These are phyloP conservation scores for Cynocephalus volans DNA, from an alignment of 2,113 vertebrate species.

Conservation along the genomic window DNA sequence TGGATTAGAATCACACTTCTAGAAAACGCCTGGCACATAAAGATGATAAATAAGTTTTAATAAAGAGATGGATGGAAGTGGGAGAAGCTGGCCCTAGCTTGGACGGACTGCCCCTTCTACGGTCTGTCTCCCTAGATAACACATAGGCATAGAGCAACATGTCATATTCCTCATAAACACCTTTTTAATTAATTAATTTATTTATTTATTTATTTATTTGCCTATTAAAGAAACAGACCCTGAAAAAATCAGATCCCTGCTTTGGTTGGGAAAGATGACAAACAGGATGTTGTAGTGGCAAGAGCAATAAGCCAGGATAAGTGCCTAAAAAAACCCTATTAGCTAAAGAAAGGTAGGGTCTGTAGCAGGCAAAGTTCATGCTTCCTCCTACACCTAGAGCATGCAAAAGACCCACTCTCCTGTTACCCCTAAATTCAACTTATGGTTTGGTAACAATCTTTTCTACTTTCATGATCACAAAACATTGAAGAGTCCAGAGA, in stretches of 20 bases:
- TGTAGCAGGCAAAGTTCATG: background rate
- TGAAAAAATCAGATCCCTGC: slow-evolving; percentile 7
- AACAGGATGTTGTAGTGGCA: background rate
- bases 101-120: accelerated
- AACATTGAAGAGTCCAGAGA: slow-evolving; percentile 70
- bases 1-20: background rate
- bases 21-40: background rate
- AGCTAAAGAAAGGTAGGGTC: background rate
- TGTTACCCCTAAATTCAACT: slow-evolving; percentile 5
- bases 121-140: background rate
- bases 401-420: background rate
- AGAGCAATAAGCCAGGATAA: background rate
- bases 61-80: background rate
- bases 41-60: background rate
- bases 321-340: background rate
- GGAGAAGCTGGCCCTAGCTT: background rate
- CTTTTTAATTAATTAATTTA: too few species aligned
- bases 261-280: background rate
- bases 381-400: background rate
- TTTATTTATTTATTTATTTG: background rate
- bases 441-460: slow-evolving; percentile 48
- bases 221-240: background rate
- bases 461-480: slow-evolving; percentile 63
- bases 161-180: background rate
- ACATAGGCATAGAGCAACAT: background rate